A percentile compares a stretch with the other conserved stretches of the same genome.
Evolutionary conservation across 2,888 invertebrate species (phyloP).

Genomic region (Harpalus rubripes): DNA sequence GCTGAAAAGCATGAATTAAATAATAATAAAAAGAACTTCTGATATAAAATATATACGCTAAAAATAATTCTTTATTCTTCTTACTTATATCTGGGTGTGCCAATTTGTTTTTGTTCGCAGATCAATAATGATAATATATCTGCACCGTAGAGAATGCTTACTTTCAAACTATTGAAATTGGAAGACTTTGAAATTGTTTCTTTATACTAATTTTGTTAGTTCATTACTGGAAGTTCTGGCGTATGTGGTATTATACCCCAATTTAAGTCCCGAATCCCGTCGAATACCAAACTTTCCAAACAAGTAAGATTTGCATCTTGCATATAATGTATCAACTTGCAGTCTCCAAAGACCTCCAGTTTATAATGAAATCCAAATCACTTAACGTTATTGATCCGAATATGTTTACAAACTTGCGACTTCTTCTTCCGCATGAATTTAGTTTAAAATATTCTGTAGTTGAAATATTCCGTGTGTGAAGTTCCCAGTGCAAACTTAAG

Average conservation of each 20-base stretch:
- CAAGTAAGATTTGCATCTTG: not conserved
- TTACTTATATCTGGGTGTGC: too few species aligned
- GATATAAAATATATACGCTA: too few species aligned
- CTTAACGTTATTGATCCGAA: not conserved
- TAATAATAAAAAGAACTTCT: too few species aligned
- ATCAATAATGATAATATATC: too few species aligned
- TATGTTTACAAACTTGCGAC: not conserved
- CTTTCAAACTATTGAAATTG: too few species aligned
- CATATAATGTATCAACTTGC: not conserved
- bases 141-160: too few species aligned
- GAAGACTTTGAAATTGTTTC: too few species aligned
- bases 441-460: not conserved
- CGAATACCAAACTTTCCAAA: not conserved
- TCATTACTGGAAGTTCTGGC: too few species aligned
- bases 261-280: not conserved
- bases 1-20: too few species aligned
- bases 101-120: too few species aligned
- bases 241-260: not conserved
- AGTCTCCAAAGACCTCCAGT: not conserved
- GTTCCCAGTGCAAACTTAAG: conserved; percentile 8
- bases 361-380: conserved; percentile 3
- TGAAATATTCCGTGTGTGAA: conserved; percentile 7
- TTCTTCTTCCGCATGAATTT: not conserved
- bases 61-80: too few species aligned
- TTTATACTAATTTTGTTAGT: too few species aligned